Base-by-base conservation (phyloP, 92 coral and sea anemone species). In the Porites rus region DNA sequence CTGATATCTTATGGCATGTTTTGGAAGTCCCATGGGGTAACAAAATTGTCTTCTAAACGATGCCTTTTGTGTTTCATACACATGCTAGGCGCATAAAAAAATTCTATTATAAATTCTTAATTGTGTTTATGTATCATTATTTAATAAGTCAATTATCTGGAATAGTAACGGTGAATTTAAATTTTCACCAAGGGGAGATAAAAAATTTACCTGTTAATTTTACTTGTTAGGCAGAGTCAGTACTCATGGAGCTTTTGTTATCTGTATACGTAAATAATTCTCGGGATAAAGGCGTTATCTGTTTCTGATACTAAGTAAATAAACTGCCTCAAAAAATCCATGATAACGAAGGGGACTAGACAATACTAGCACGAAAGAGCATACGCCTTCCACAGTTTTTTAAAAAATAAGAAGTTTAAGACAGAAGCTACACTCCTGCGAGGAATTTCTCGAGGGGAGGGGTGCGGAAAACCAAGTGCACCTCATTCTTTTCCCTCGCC, bases 1-100 rank as follows among this genome's bases (percentile, higher is more conserved):
- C 22, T 66, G 59, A 9, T 65, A 10, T 19, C 73, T 65, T 65
- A 51, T 46, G 22, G 52, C 38, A 16, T 50, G 19, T 38, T 74
- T 20, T 52, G 20, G 24, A 63, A 38, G 28, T 38, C 81, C 81
- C 28, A 76, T 61, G 69, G 81, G 69, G 54, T 51, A 22, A 28
- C 46, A 60, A 13, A 76, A 76, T 76, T 59, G 25, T 24, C 80
- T 14, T 76, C 10, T 14, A 10, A 60, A 59, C 24, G 9, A 24
- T 61, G 25, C 81, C 81, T 60, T 17, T 73, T 73, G 31, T 31
- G 16, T 20, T 10, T 2, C 11, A 31, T 18, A 31, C 69, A 31
- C 61, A 25, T 12, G 24, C 4, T 58, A 7, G 63, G 68, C 10
- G 1, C 74, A 58, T 31, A 59, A 18, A 6, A 56, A 59, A 53